Base-by-base conservation (phyloP, 1,140 invertebrate species). In the Apis dorsata region DNA sequence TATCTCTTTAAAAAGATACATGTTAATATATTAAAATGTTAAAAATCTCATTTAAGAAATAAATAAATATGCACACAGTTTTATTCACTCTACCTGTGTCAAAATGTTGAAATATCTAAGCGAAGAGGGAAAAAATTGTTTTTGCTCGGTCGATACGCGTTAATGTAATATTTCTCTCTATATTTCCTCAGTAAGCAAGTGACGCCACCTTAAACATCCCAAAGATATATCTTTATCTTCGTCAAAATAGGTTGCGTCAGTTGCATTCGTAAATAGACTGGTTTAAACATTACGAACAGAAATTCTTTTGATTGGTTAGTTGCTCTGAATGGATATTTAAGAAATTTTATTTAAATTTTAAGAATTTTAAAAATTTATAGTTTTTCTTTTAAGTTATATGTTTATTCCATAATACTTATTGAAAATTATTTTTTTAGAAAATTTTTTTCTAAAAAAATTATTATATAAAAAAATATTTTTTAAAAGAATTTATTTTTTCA, bases 101-200 rank as follows among this genome's bases (percentile, higher is more conserved):
- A 65, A 63, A 79, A 71, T 79, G 19, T 57, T 73, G 60, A 89
- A 72, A 70, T 86, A 44, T 62, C 11, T 51, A 59, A 79, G 51
- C 60, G 62, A 66, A n/a, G 21, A 80, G 63, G 65, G 65, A 79
- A 71, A 85, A 84, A 80, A 62, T 84, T 79, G 51, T 85, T 85
- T 87, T 90, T 92, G 88, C 92, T 93, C 92, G 92, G 92, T 93
- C 92, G 92, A 93, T 93, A 93, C 89, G 89, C 89, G 76, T 80
- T 85, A 88, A 73, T 73, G 75, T 79, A 84, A 81, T 77, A 72
- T 83, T 79, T 80, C 72, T 79, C 85, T 85, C 84, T 86, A 85
- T 86, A 88, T 86, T 89, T 91, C 86, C 89, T 85, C 89, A 88
- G 83, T 83, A 88, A 89, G 85, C 78, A 89, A 92, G 87, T 85